Evolutionary conservation across 23 tunicate species (phyloP).

Genomic region (Styela clava): DNA sequence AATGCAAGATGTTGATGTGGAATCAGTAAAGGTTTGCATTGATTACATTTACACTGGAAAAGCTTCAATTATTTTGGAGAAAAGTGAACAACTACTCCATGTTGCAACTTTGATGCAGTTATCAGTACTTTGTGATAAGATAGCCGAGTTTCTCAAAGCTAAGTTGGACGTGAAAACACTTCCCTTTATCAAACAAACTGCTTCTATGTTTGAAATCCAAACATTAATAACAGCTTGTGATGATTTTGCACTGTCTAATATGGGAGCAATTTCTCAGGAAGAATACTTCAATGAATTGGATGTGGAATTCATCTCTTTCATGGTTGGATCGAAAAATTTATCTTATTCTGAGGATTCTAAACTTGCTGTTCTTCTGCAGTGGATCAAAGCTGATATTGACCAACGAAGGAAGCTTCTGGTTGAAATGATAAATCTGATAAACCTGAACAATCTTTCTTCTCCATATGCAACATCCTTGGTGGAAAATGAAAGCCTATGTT

Average conservation of each 20-base stretch:
- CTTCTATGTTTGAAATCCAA: not conserved
- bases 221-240: not conserved
- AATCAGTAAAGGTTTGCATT: conserved; percentile 2
- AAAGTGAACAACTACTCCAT: not conserved
- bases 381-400: not conserved
- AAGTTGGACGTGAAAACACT: not conserved
- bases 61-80: not conserved
- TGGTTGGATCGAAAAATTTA: not conserved
- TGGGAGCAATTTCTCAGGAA: not conserved
- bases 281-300: not conserved
- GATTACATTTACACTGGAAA: conserved; percentile 23
- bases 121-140: not conserved
- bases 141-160: not conserved
- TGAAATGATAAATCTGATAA: conserved; percentile 38
- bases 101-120: not conserved
- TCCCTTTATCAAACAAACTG: not conserved
- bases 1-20: conserved; percentile 10
- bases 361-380: not conserved
- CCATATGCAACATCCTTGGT: not conserved
- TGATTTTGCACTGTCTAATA: not conserved
- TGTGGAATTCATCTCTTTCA: not conserved
- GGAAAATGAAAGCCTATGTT: not conserved
- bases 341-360: not conserved
- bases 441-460: not conserved
- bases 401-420: not conserved